Percentiles rank a stretch among this genome's conserved stretches.
These are phyloP conservation scores for Ranitomeya imitator DNA, from an alignment of 2,113 vertebrate species.

Conservation along the genomic window DNA sequence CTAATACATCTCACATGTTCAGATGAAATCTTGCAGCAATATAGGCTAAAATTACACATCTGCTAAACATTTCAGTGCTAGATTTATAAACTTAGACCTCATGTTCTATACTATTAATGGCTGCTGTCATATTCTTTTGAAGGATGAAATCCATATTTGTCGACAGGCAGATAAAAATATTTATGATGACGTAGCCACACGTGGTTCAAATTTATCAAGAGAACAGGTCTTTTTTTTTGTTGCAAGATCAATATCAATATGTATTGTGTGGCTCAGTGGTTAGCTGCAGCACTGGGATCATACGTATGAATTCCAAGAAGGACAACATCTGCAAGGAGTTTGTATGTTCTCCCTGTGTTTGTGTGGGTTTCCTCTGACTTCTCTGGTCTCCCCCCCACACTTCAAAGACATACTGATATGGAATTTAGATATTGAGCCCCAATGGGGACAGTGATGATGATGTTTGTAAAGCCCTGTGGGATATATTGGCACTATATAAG, in stretches of 20 bases:
- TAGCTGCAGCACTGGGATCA: no score
- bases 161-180: background rate
- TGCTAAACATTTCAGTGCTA: background rate
- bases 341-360: no score
- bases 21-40: background rate
- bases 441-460: no score
- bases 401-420: no score
- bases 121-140: background rate
- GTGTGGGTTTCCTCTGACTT: no score
- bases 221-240: background rate
- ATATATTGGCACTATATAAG: no score
- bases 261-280: no score
- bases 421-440: no score
- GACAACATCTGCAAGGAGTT: no score
- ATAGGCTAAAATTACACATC: background rate
- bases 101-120: background rate
- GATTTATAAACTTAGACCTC: background rate
- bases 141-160: background rate
- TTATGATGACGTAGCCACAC: background rate
- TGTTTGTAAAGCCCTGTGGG: no score
- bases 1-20: background rate
- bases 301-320: no score
- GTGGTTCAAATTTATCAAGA: background rate
- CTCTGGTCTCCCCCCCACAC: no score
- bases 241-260: background rate